Base-by-base conservation (phyloP, 2,797 vertebrate genomes). In the Smutsia temminckii region DNA sequence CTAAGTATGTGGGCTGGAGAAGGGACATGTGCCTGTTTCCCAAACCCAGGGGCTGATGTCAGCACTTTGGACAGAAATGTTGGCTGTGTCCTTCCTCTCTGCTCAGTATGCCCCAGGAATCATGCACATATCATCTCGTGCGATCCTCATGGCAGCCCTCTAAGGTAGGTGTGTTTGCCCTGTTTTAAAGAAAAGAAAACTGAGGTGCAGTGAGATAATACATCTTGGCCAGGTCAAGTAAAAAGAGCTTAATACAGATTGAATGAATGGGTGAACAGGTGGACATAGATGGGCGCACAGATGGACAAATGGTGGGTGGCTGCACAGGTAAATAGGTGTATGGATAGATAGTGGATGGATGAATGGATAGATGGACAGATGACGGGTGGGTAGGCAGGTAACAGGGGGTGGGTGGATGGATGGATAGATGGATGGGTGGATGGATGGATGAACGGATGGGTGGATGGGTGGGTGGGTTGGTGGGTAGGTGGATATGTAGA, bases 1-100 rank as follows among this genome's bases (percentile, higher is more conserved):
- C 5, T 9, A 9, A 37, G 55, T 17, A 25, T 1, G 2, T 0
- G 1, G 57, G 23, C 34, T 49, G 0, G 20, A 16, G 16, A 46
- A 34, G 51, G 5, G 23, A 17, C 5, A 12, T 0, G 6, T 1
- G 1, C n/a, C 83, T 6, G 3, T 8, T 6, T 25, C 72, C 53
- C 8, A 14, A 17, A 66, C 6, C 27, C 53, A 4, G 7, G 8
- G 13, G 29, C 40, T 23, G n/a, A 40, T 4, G 20, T 18, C 69
- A 51, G 21, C 0, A 2, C 42, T 49, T 34, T 63, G 2, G 27
- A 61, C 8, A 51, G 42, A 46, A 16, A 7, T 8, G 51, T 10
- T 10, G 42, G 23, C 66, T 4, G 34, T 68, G 66, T 34, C 57
- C 27, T 13, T 57, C 21, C 74, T 32, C 20, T 5, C 16, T 20